Percentiles rank a stretch among this genome's conserved stretches.
Conservation (phyloP, 1,140 invertebrate genomes). For the Macrotrachela quadricornifera region DNA sequence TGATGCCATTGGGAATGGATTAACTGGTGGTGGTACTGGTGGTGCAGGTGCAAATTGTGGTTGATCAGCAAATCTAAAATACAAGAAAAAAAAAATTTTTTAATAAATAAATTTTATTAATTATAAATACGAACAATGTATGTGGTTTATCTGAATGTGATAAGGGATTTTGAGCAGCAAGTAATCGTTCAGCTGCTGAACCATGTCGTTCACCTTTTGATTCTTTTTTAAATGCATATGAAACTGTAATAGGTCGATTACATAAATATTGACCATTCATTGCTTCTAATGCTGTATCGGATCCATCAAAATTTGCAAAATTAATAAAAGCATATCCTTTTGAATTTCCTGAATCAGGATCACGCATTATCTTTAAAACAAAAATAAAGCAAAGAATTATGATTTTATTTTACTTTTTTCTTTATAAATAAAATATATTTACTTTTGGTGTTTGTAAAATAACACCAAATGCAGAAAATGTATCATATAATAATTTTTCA, state of each 20-base stretch:
- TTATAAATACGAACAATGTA: constrained; percentile 48
- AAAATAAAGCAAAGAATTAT: constrained; percentile 8
- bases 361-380: constrained; percentile 77
- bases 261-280: constrained; percentile 99
- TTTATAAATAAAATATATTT: constrained; percentile 13
- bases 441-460: constrained; percentile 96
- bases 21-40: not conserved
- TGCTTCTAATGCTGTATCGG: constrained; percentile 91
- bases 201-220: constrained; percentile 94
- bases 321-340: constrained; percentile 99
- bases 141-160: constrained; percentile 88
- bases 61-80: not conserved
- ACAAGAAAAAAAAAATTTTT: too few species aligned
- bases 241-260: constrained; percentile 89
- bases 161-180: constrained; percentile 90
- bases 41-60: not conserved
- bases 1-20: constrained; percentile 2
- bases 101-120: too few species aligned
- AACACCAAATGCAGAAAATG: constrained; percentile 97
- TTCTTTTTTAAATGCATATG: constrained; percentile 98
- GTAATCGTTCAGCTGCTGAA: constrained; percentile 78
- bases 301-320: constrained; percentile 95
- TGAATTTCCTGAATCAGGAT: constrained; percentile 92
- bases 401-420: not conserved
- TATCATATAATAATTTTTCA: constrained; percentile 94